These are phyloP conservation scores for Streptopelia turtur DNA, from an alignment of 2,797 vertebrate species.

Conservation along the genomic window DNA sequence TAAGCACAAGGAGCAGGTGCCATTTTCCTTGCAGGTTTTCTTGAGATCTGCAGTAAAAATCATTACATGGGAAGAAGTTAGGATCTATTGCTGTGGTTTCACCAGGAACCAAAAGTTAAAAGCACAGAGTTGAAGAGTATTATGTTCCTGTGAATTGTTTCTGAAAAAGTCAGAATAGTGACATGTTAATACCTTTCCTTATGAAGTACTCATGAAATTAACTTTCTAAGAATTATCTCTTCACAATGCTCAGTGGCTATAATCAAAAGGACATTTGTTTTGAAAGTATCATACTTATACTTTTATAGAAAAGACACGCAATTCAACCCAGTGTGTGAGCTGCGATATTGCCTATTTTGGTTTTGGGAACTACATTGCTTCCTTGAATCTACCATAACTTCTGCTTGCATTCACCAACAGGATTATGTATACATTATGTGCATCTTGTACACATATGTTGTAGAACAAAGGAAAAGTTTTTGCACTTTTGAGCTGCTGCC, in stretches of 20 bases:
- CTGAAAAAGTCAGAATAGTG: background rate
- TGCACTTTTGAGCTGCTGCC: background rate
- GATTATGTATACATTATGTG: background rate
- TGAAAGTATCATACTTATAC: background rate
- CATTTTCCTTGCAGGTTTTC: slow-evolving; percentile 63
- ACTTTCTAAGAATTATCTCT: background rate
- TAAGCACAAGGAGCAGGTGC: slow-evolving; percentile 71
- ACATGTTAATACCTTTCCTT: background rate
- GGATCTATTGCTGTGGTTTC: background rate
- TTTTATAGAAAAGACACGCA: background rate
- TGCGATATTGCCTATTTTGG: background rate
- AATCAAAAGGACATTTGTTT: background rate
- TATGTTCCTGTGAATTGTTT: background rate
- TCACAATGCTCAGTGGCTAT: accelerated
- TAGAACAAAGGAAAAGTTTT: background rate
- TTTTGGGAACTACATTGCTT: accelerated
- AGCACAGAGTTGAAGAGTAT: background rate
- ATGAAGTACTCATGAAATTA: background rate
- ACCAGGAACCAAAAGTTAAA: background rate
- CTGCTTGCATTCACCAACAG: background rate
- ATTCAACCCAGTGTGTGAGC: background rate
- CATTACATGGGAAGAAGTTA: slow-evolving; percentile 27
- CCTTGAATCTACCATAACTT: background rate
- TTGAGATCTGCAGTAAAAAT: slow-evolving; percentile 66
- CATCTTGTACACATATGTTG: background rate